Conservation (phyloP, 2,113 vertebrate species). For the Otolemur garnettii region DNA sequence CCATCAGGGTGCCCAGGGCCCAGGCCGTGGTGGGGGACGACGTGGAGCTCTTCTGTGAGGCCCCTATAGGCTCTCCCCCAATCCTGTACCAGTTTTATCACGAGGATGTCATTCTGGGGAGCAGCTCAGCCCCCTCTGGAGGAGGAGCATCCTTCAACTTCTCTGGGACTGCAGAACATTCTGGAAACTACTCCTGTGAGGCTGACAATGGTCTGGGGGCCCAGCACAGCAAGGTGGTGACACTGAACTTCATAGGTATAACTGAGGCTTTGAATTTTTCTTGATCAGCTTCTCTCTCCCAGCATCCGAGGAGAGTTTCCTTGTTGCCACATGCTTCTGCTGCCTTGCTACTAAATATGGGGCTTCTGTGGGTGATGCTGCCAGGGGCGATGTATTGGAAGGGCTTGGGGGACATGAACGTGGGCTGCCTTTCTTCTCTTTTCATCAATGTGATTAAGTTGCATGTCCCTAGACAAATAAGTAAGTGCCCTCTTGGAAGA, state of each 20-base stretch:
- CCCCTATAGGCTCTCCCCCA: constrained; percentile 4
- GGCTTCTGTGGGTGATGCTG: not conserved
- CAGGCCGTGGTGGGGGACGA: not conserved
- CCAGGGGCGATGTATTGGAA: not conserved
- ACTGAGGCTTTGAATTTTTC: not conserved
- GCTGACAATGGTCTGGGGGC: constrained; percentile 62
- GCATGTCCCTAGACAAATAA: not conserved
- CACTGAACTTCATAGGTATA: constrained; percentile 67
- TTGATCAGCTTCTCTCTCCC: not conserved
- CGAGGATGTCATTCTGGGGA: constrained; percentile 1
- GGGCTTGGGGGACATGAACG: not conserved
- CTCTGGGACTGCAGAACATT: constrained; percentile 57
- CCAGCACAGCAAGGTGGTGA: constrained; percentile 49
- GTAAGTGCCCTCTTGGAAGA: not conserved
- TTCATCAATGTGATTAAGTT: not conserved
- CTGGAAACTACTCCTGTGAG: constrained; percentile 78
- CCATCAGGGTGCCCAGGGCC: not conserved
- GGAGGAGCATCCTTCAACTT: constrained; percentile 64
- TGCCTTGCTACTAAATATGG: not conserved
- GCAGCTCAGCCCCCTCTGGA: not conserved
- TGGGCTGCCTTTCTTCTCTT: not conserved
- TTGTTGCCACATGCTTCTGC: not conserved
- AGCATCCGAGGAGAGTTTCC: not conserved
- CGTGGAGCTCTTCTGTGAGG: constrained; percentile 74
- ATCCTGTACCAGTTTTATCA: constrained; percentile 77